Conservation (phyloP, 2,113 vertebrate genomes). For the Cyanistes caeruleus region DNA sequence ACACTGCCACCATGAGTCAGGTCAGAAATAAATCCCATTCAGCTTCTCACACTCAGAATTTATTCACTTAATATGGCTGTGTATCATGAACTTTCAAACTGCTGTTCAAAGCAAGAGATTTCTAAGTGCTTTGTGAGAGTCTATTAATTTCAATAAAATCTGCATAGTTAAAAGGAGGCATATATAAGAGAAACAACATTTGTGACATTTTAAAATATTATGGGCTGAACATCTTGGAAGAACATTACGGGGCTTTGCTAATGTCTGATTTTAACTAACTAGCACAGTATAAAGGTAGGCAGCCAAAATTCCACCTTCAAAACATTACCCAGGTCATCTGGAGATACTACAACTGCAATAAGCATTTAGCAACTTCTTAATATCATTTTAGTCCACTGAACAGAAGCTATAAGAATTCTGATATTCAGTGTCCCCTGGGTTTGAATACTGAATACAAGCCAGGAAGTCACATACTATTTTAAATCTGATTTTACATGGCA, state of each 20-base stretch:
- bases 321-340: not conserved
- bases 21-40: not conserved
- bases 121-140: not conserved
- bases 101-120: not conserved
- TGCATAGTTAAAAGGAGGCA: not conserved
- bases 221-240: not conserved
- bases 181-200: not conserved
- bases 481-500: not conserved
- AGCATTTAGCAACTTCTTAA: not conserved
- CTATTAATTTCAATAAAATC: not conserved
- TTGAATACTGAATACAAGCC: not conserved
- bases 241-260: not conserved
- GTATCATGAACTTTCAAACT: not conserved
- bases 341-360: not conserved
- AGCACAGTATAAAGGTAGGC: not conserved
- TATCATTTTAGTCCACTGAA: not conserved
- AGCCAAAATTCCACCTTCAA: not conserved
- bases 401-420: not conserved
- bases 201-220: not conserved
- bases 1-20: slow-evolving; percentile 40
- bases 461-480: not conserved
- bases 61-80: not conserved
- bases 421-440: accelerated
- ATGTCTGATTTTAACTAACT: not conserved
- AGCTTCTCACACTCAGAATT: not conserved